Base-by-base conservation (phyloP, 2,797 vertebrate genomes). In the Betta splendens region DNA sequence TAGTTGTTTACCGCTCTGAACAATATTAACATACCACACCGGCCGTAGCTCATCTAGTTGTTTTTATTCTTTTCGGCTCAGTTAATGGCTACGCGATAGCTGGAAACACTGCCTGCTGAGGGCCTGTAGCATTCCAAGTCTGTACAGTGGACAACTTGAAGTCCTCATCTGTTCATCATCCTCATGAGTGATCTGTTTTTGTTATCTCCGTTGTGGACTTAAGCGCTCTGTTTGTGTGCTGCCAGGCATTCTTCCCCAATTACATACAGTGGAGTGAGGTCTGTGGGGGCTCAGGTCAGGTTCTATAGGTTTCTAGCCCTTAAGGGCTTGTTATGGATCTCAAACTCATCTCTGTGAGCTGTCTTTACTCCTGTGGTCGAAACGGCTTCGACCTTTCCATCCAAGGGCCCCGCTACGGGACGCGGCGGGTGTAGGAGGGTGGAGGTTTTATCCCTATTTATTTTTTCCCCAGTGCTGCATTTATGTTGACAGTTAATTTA, bases 401-500 rank as follows among this genome's bases (percentile, higher is more conserved):
- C 48, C 52, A 64, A 46, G 43, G 75, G 55, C 56, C 65, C 59
- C 63, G 69, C 63, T 72, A n/a, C 52, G 52, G 62, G 72, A 61
- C 26, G 10, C 32, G 8, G 48, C 37, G 42, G 67, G 56, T 35
- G 72, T 40, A 53, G 53, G 28, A 52, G 23, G 35, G 54, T 3
- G 29, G 40, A 37, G 46, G 56, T 67, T 53, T 72, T 68, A 75
- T 59, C 81, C 61, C 68, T 78, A 69, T 85, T 80, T 80, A 61
- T 87, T 81, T 79, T 77, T 69, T 70, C 21, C 58, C 56, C 57
- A 66, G 69, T 23, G 35, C 74, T 81, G 74, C 80, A 73, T 89
- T 87, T 85, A 80, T 86, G 85, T 90, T 90, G 91, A 91, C 90
- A 91, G 87, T 90, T 89, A 88, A 91, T 91, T 91, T 90, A 85